Base-by-base conservation (phyloP, 2,888 invertebrate species). In the Drosophila paramelanica region DNA sequence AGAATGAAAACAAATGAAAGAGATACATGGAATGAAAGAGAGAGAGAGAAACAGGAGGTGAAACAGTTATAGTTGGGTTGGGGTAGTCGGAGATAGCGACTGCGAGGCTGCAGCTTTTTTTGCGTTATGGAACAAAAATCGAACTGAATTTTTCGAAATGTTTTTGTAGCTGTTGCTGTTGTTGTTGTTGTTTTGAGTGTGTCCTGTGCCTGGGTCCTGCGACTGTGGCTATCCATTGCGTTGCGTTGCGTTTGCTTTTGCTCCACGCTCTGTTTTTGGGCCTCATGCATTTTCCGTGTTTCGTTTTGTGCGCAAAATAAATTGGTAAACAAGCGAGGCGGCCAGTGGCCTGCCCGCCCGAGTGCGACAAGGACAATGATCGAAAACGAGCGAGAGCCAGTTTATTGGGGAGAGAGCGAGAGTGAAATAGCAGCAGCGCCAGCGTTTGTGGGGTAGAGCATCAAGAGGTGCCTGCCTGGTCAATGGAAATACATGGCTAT, bases 271-370 rank as follows among this genome's bases (percentile, higher is more conserved):
- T 50, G 39, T 65, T 78, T 71, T 72, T 72, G 70, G 66, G 67
- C 75, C 73, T 81, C 83, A 88, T 86, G 86, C 88, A 89, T 86
- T 89, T 89, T 89, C 81, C 85, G 83, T 84, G 89, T 87, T 87
- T 88, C 89, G 86, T 82, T 82, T 85, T 88, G 89, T 85, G 88
- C 78, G 85, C 89, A 86, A 87, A 86, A 87, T 87, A 87, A 87
- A 87, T 87, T 87, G 86, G 86, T 83, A 89, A 89, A 83, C 86
- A 87, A 88, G 87, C 75, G 67, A 70, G 67, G 67, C 64, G 67
- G 70, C 69, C 72, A 67, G 49, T 66, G 49, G 59, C 59, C 62
- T 41, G 69, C 72, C 69, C 56, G 69, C 72, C 69, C 56, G 67
- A 69, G 82, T 43, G 56, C 62, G 73, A 74, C 67, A 74, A 50